Evolutionary conservation across 2,113 vertebrate genomes (phyloP).

Genomic region (Neotoma lepida): DNA sequence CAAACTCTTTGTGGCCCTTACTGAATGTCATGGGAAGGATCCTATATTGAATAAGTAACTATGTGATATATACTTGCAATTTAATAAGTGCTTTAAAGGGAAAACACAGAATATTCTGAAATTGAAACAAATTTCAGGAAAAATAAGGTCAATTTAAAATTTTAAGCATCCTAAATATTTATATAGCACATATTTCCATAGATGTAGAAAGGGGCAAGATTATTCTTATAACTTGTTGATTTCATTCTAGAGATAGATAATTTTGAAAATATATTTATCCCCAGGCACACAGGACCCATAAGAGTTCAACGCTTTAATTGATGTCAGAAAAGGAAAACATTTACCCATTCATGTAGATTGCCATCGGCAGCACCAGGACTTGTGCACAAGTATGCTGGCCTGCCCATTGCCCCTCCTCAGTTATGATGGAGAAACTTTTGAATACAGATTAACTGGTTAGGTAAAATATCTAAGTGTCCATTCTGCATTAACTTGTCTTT

Average conservation of each 20-base stretch:
- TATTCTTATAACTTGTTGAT: conserved; percentile 31
- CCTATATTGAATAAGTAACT: conserved; percentile 47
- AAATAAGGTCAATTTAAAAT: conserved; percentile 59
- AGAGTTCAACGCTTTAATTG: neutral
- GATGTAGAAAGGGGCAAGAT: conserved; percentile 51
- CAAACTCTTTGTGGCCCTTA: conserved; percentile 39
- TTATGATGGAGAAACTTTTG: conserved; percentile 8
- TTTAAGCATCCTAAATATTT: conserved; percentile 50
- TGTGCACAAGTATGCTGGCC: conserved; percentile 1
- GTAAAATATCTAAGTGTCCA: neutral
- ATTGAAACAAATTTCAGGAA: conserved; percentile 14
- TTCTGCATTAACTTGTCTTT: conserved; percentile 1
- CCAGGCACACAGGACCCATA: conserved; percentile 13
- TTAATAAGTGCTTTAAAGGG: conserved; percentile 56
- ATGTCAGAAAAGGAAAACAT: conserved; percentile 39
- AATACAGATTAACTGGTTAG: neutral
- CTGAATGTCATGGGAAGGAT: neutral
- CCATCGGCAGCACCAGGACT: neutral
- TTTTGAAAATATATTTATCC: conserved; percentile 14
- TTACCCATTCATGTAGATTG: conserved; percentile 21
- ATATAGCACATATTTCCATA: neutral
- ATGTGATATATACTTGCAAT: conserved; percentile 38
- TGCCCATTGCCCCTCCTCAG: neutral
- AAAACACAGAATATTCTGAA: conserved; percentile 8
- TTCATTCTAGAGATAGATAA: conserved; percentile 26